Percentiles rank a stretch among this genome's conserved stretches.
Evolutionary conservation across 2,797 vertebrate species (phyloP).

Genomic region (Semaprochilodus insignis): DNA sequence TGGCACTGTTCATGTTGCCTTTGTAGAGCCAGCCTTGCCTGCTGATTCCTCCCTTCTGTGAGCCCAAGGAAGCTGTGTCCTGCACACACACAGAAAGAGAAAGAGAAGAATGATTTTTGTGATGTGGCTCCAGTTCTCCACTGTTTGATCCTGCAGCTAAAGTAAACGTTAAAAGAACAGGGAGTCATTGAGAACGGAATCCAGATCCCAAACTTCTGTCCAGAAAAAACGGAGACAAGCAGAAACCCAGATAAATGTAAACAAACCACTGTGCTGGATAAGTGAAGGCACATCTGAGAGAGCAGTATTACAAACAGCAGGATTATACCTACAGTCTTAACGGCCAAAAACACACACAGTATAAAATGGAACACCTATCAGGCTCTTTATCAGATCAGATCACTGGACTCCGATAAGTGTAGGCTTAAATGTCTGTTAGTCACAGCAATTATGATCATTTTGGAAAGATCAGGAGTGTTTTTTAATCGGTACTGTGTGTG

Average conservation of each 20-base stretch:
- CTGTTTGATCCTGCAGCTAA: constrained; percentile 53
- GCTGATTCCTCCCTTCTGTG: constrained; percentile 96
- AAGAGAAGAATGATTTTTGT: constrained; percentile 39
- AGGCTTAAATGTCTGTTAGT: background rate
- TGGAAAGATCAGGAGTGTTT: background rate
- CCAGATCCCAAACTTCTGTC: constrained; percentile 18
- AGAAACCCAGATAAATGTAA: constrained; percentile 33
- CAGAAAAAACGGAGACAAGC: constrained; percentile 21
- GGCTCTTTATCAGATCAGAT: background rate
- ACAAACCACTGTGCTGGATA: constrained; percentile 31
- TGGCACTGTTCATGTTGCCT: constrained; percentile 98
- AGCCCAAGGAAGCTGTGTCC: constrained; percentile 96
- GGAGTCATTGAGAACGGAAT: constrained; percentile 35
- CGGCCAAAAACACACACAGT: background rate
- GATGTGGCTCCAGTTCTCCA: constrained; percentile 37
- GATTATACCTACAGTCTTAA: constrained; percentile 1
- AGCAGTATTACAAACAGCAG: constrained; percentile 17
- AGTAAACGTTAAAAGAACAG: constrained; percentile 47
- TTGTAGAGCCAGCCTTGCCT: constrained; percentile 98
- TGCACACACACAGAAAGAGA: constrained; percentile 65
- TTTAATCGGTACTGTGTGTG: background rate
- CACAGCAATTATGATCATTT: background rate
- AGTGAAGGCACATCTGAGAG: background rate
- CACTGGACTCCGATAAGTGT: background rate
- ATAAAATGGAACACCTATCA: background rate